Percentiles rank a stretch among this genome's conserved stretches.
Evolutionary conservation across 2,888 invertebrate genomes (phyloP).

Genomic region (Agonopterix heracliana): DNA sequence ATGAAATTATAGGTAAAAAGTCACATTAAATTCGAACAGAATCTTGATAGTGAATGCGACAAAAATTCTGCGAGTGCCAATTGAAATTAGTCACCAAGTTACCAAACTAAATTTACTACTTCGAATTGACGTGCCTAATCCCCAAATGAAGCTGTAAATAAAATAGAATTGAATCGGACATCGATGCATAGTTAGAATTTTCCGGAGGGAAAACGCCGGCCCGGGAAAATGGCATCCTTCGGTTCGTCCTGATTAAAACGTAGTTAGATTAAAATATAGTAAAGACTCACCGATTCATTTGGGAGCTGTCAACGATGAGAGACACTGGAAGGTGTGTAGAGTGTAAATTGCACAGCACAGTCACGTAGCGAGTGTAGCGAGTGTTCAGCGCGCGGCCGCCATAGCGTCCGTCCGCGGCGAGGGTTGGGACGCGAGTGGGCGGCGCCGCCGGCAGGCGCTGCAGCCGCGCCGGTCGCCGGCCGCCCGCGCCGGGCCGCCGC

Average conservation of each 20-base stretch:
- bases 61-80: too few relatives aligned
- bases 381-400: constrained; percentile 38
- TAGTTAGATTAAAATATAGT: constrained; percentile 1
- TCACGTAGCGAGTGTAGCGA: constrained; percentile 26
- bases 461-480: too few relatives aligned
- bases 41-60: too few relatives aligned
- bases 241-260: neutral
- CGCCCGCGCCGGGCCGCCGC: too few relatives aligned
- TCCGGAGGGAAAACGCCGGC: constrained; percentile 38
- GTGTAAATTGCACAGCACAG: constrained; percentile 36
- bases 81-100: too few relatives aligned
- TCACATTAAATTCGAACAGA: too few relatives aligned
- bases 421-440: constrained; percentile 55
- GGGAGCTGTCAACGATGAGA: constrained; percentile 16
- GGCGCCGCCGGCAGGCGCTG: constrained; percentile 2
- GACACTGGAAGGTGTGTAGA: constrained; percentile 18
- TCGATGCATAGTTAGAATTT: constrained; percentile 24
- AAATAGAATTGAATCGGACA: neutral
- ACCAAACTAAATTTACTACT: too few relatives aligned
- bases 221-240: constrained; percentile 19
- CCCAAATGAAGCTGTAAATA: too few relatives aligned
- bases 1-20: too few relatives aligned
- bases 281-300: constrained; percentile 40
- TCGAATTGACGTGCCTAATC: too few relatives aligned
- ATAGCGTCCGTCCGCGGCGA: constrained; percentile 55